These are phyloP conservation scores for Hyles vespertilio DNA, from an alignment of 1,140 invertebrate species.

Conservation along the genomic window DNA sequence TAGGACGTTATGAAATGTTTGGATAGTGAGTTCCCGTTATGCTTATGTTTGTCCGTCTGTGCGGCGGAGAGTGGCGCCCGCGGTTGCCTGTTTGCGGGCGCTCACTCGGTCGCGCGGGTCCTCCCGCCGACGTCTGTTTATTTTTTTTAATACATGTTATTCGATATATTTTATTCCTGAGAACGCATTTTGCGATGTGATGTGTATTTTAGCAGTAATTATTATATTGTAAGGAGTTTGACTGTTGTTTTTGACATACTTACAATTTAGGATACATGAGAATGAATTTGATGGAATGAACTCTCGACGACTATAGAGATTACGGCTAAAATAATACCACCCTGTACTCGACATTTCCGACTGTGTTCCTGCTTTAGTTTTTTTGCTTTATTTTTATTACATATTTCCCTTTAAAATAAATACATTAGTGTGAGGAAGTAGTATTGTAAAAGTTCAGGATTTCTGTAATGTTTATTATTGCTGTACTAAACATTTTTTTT, in stretches of 20 bases:
- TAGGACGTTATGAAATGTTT: slow-evolving; percentile 77
- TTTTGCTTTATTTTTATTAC: slow-evolving; percentile 73
- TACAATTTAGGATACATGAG: slow-evolving; percentile 70
- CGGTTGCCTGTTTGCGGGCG: slow-evolving; percentile 72
- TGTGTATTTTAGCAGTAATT: slow-evolving; percentile 87
- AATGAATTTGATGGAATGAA: slow-evolving; percentile 68
- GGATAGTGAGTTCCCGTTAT: slow-evolving; percentile 76
- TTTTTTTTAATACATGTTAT: slow-evolving; percentile 82
- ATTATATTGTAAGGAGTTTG: slow-evolving; percentile 78
- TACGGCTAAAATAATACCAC: slow-evolving; percentile 77
- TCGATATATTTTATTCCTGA: slow-evolving; percentile 87
- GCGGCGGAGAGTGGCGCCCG: slow-evolving; percentile 54
- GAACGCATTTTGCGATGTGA: slow-evolving; percentile 88
- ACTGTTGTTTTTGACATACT: slow-evolving; percentile 76
- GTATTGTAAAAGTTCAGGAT: slow-evolving; percentile 71
- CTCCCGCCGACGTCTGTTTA: slow-evolving; percentile 74
- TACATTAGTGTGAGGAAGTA: slow-evolving; percentile 73
- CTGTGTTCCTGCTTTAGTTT: slow-evolving; percentile 76
- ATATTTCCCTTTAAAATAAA: slow-evolving; percentile 65
- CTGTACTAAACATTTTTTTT: slow-evolving; percentile 68
- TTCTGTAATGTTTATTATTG: slow-evolving; percentile 70
- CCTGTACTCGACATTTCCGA: slow-evolving; percentile 76
- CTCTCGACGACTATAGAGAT: slow-evolving; percentile 70
- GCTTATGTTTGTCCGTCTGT: slow-evolving; percentile 66
- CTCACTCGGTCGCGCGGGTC: slow-evolving; percentile 69